Conservation (phyloP, 2,113 vertebrate species). For the Pangasianodon gigas region DNA sequence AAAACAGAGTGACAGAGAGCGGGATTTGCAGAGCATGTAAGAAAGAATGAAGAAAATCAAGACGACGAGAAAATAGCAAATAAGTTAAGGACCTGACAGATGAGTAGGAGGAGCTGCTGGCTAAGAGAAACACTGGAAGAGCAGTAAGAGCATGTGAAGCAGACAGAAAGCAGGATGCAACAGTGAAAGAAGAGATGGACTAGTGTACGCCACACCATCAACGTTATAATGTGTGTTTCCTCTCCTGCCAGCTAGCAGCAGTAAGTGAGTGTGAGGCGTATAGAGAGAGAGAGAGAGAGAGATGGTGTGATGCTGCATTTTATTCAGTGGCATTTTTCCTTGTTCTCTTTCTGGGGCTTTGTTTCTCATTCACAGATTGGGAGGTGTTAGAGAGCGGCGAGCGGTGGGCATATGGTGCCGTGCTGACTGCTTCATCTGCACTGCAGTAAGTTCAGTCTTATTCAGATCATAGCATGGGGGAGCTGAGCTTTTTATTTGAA, state of each 20-base stretch:
- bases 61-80: background rate
- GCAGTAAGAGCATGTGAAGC: background rate
- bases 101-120: background rate
- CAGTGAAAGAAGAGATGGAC: slow-evolving; percentile 30
- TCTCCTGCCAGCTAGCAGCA: slow-evolving; percentile 23
- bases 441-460: slow-evolving; percentile 12
- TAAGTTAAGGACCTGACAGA: background rate
- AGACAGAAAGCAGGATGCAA: background rate
- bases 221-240: slow-evolving; percentile 48
- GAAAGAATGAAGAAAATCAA: slow-evolving; percentile 1
- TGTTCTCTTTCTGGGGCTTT: slow-evolving; percentile 1
- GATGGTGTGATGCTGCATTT: background rate
- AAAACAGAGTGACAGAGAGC: slow-evolving; percentile 28
- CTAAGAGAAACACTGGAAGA: background rate
- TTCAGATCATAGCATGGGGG: background rate
- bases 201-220: slow-evolving; percentile 44
- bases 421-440: slow-evolving; percentile 6
- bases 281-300: background rate
- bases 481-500: background rate
- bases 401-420: background rate
- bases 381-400: background rate
- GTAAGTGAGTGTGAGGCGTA: background rate
- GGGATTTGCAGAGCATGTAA: background rate
- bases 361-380: slow-evolving; percentile 21
- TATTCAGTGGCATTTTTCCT: background rate